These are phyloP conservation scores for Cheilosia impressa DNA, from an alignment of 2,888 invertebrate genomes.

Conservation along the genomic window DNA sequence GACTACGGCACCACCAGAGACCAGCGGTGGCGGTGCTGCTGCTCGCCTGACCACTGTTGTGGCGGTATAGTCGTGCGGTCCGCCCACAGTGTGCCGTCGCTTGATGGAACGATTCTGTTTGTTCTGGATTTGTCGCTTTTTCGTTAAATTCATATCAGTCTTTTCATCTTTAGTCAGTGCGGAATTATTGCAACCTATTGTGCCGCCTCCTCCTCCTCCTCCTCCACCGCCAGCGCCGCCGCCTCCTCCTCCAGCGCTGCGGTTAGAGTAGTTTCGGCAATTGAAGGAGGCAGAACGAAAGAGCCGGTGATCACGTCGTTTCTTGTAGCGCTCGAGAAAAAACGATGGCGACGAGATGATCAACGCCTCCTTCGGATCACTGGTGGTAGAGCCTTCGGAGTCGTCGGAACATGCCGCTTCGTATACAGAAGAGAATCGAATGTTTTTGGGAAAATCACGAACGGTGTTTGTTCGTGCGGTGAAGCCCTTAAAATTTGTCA, in stretches of 20 bases:
- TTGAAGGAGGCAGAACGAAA: constrained; percentile 83
- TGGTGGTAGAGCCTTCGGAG: constrained; percentile 83
- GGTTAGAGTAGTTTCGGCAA: constrained; percentile 83
- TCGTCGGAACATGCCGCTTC: constrained; percentile 81
- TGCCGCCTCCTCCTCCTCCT: constrained; percentile 43
- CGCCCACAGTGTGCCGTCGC: constrained; percentile 95
- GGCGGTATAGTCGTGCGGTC: constrained; percentile 90
- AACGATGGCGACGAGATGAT: constrained; percentile 82
- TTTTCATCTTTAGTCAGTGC: constrained; percentile 89
- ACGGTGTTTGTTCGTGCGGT: constrained; percentile 53
- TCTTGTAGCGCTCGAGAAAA: constrained; percentile 83
- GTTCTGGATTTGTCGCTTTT: constrained; percentile 86
- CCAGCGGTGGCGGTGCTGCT: constrained; percentile 70
- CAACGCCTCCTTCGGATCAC: constrained; percentile 83
- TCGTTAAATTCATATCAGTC: constrained; percentile 91
- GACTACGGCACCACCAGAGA: constrained; percentile 52
- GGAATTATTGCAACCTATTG: constrained; percentile 78
- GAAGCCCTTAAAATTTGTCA: constrained; percentile 68
- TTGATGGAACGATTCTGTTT: constrained; percentile 88
- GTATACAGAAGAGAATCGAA: constrained; percentile 81
- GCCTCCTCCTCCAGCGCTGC: constrained; percentile 81
- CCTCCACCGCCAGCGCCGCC: constrained; percentile 76
- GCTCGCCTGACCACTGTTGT: constrained; percentile 71
- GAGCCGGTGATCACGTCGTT: constrained; percentile 82
- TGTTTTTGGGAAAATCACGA: constrained; percentile 77